Base-by-base conservation (phyloP, 2,888 invertebrate genomes). In the Drepanosiphum platanoidis region DNA sequence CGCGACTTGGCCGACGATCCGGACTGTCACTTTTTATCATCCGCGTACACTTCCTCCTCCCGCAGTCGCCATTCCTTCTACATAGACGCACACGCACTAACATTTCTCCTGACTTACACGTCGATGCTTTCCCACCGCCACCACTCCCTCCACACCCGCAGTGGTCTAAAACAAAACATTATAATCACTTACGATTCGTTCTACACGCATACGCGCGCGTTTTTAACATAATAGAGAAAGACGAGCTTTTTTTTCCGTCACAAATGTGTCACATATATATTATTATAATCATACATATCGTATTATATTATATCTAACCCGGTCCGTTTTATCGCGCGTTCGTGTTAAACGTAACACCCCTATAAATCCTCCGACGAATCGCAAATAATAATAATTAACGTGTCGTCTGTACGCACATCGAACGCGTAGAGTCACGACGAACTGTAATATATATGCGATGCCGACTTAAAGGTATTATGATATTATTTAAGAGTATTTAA, bases 21-120 rank as follows among this genome's bases (percentile, higher is more conserved):
- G 84, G 84, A 84, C 84, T 84, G 84, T 84, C 84, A 77, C 84
- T 84, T 84, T 84, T 84, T 84, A 77, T 75, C 77, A 75, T 84
- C 66, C 66, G 75, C 68, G 32, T 36, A 18, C 36, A 4, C 74
- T n/a, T 34, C 39, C 32, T 7, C 30, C 52, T 32, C 13, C n/a
- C 34, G 22, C 46, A 52, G 13, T 27, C 46, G 11, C 46, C 3
- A 13, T 46, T 15, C 46, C 4, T 18, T 42, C 72, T 52, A 32
- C 0, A n/a, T n/a, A n/a, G n/a, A n/a, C n/a, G n/a, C n/a, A 52
- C 74, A 75, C 61, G 27, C 46, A 5, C 42, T n/a, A 30, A 2
- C 32, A 58, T 80, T 80, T 80, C 80, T 80, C 18, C 68, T 52
- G 36, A 80, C 80, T 80, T 70, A 27, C 66, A n/a, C 22, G 22